phyloP scores from a whole-genome alignment of 2,888 invertebrate genomes.

The Epirrita christyi region DNA sequence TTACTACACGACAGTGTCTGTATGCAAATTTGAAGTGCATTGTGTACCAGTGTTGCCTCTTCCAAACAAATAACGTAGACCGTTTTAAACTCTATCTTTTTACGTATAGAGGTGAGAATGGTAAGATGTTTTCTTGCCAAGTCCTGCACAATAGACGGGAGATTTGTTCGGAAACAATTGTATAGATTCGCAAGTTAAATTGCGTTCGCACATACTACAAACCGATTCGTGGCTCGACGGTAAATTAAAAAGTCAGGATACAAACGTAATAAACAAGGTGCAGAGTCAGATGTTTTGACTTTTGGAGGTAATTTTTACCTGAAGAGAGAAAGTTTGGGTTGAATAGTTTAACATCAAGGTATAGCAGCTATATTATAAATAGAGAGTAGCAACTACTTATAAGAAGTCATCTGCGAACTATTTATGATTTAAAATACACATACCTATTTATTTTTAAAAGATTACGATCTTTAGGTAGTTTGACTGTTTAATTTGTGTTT shows the following conservation, averaged over 20 bases:
- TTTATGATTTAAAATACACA: too few relatives aligned
- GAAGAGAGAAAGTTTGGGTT: too few relatives aligned
- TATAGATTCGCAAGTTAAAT: slow-evolving; percentile 60
- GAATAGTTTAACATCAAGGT: too few relatives aligned
- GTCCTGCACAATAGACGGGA: slow-evolving; percentile 43
- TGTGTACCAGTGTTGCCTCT: slow-evolving; percentile 55
- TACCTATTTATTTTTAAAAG: too few relatives aligned
- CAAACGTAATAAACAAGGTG: slow-evolving; percentile 37
- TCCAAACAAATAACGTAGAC: slow-evolving; percentile 7
- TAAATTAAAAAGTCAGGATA: slow-evolving; percentile 40
- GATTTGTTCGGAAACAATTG: slow-evolving; percentile 63
- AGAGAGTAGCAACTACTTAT: too few relatives aligned
- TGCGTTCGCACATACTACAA: slow-evolving; percentile 48
- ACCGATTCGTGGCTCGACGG: slow-evolving; percentile 26
- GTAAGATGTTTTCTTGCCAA: slow-evolving; percentile 26
- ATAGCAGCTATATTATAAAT: too few relatives aligned
- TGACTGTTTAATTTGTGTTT: too few relatives aligned
- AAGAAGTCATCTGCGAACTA: too few relatives aligned
- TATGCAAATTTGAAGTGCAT: slow-evolving; percentile 68
- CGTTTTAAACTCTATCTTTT: slow-evolving; percentile 5
- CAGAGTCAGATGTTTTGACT: slow-evolving; percentile 32
- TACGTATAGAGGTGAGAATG: slow-evolving; percentile 35
- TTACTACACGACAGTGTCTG: slow-evolving; percentile 47
- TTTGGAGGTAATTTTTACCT: slow-evolving; percentile 24
- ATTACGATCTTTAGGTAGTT: too few relatives aligned